phyloP scores from a whole-genome alignment of 2,797 vertebrate genomes.

The Spinibarbus caldwelli region DNA sequence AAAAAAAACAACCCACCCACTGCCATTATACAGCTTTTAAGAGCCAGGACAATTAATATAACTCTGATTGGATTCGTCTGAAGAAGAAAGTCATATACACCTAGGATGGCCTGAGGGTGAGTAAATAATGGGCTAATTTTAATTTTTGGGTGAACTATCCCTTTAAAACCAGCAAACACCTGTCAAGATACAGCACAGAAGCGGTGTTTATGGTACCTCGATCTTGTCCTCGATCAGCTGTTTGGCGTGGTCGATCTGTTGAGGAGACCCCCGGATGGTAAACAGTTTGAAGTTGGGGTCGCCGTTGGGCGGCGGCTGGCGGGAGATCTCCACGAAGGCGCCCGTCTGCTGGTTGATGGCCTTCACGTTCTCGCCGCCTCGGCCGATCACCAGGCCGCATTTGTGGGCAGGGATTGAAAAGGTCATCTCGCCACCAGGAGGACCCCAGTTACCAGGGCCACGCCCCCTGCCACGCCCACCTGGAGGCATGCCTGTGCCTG shows the following conservation, averaged over 20 bases:
- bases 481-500: constrained; percentile 83
- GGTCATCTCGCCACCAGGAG: constrained; percentile 90
- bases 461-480: constrained; percentile 79
- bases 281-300: constrained; percentile 96
- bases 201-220: constrained; percentile 76
- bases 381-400: constrained; percentile 92
- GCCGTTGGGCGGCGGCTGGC: constrained; percentile 90
- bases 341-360: constrained; percentile 96
- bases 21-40: no score
- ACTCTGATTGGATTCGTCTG: no score
- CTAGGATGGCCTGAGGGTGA: no score
- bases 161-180: background rate
- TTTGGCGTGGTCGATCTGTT: constrained; percentile 96
- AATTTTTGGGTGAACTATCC: no score
- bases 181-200: background rate
- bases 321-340: constrained; percentile 93
- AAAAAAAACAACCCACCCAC: no score
- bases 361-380: constrained; percentile 94
- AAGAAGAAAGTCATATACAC: no score
- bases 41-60: no score
- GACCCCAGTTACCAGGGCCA: constrained; percentile 85
- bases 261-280: constrained; percentile 88
- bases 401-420: constrained; percentile 95
- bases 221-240: constrained; percentile 98
- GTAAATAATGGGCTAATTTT: no score